phyloP scores from a whole-genome alignment of 1,140 invertebrate genomes.

The Heliconius nattereri region DNA sequence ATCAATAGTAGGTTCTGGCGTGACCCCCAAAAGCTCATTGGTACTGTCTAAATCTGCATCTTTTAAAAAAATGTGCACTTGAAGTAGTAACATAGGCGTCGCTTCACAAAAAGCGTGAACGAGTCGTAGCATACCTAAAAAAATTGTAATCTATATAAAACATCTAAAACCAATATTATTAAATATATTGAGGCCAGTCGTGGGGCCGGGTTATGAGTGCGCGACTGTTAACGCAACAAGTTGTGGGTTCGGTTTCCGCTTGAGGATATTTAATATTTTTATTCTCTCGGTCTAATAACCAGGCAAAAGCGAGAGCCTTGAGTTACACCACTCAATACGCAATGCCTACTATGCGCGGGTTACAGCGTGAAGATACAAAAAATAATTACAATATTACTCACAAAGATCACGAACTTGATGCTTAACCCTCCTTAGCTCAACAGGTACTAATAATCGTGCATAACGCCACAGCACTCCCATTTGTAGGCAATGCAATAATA shows the following conservation, averaged over 20 bases:
- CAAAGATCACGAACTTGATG: slow-evolving; percentile 88
- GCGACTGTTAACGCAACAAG: too few relatives aligned
- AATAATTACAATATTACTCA: slow-evolving; percentile 51
- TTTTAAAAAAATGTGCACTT: slow-evolving; percentile 88
- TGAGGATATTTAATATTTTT: too few relatives aligned
- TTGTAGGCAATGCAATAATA: slow-evolving; percentile 88
- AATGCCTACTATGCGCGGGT: too few relatives aligned
- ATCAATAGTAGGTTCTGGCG: slow-evolving; percentile 63
- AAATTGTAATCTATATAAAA: not conserved
- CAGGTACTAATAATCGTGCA: slow-evolving; percentile 92
- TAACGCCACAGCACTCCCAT: slow-evolving; percentile 94
- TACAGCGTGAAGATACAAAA: not conserved
- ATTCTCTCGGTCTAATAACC: too few relatives aligned
- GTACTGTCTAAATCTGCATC: slow-evolving; percentile 56
- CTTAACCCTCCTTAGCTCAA: slow-evolving; percentile 91
- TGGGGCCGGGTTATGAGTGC: too few relatives aligned
- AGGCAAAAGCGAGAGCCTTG: too few relatives aligned
- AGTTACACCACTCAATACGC: too few relatives aligned
- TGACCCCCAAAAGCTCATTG: slow-evolving; percentile 51
- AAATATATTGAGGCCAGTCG: too few relatives aligned
- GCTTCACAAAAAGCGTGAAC: slow-evolving; percentile 94
- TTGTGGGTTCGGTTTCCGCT: too few relatives aligned
- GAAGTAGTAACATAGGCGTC: slow-evolving; percentile 92
- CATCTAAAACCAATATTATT: too few relatives aligned
- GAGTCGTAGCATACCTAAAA: slow-evolving; percentile 86